phyloP scores from a whole-genome alignment of 2,888 invertebrate genomes.

The Athalia cordata region DNA sequence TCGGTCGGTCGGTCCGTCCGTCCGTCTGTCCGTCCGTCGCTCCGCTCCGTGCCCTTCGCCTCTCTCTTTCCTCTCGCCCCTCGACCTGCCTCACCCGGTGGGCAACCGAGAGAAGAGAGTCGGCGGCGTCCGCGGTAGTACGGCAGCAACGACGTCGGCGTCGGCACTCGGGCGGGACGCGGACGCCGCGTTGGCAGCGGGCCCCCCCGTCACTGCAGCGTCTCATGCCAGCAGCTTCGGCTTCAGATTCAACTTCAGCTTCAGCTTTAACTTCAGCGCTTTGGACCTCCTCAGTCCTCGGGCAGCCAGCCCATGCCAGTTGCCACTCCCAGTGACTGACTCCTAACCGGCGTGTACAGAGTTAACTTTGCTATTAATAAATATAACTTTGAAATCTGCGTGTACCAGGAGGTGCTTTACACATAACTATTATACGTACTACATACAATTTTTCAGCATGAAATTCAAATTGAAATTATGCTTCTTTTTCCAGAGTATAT shows the following conservation, averaged over 20 bases:
- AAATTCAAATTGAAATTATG: no score
- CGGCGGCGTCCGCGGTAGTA: conserved; percentile 46
- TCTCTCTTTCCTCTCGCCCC: conserved; percentile 46
- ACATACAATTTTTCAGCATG: not conserved
- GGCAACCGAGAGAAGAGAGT: conserved; percentile 47
- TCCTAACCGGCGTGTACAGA: conserved; percentile 53
- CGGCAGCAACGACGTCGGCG: conserved; percentile 44
- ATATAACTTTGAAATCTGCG: conserved; percentile 56
- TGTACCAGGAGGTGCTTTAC: not conserved
- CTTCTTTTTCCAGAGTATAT: no score
- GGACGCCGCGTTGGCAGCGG: conserved; percentile 24
- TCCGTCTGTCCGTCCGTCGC: conserved; percentile 51
- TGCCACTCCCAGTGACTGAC: conserved; percentile 47
- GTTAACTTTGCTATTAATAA: conserved; percentile 68
- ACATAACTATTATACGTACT: not conserved
- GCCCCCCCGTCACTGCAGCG: conserved; percentile 60
- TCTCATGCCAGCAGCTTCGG: conserved; percentile 62
- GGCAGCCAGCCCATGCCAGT: conserved; percentile 53
- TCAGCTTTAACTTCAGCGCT: conserved; percentile 51
- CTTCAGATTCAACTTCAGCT: conserved; percentile 51
- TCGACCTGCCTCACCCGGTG: conserved; percentile 45
- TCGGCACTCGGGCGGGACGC: conserved; percentile 38
- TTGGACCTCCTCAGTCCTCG: conserved; percentile 66
- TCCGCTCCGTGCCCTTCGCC: conserved; percentile 44
- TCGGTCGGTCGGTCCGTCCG: conserved; percentile 54